Evolutionary conservation across 1,140 invertebrate species (phyloP), one percentile per base, ranked within the genome.

Genomic region (Goniozus legneri): DNA sequence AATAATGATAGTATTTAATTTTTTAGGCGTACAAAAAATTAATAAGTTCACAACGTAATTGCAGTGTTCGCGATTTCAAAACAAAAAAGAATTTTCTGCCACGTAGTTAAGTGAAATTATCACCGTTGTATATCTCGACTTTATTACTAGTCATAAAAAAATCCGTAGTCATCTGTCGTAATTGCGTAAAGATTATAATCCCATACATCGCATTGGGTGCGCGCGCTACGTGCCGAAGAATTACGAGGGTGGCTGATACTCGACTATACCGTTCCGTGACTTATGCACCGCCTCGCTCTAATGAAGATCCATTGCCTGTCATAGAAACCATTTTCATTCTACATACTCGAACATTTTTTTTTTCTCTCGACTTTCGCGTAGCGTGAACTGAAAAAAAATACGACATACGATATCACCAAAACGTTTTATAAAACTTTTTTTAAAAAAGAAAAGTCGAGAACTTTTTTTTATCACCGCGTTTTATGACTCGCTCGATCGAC

Each of bases 221-320:
- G 21, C 44, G 22, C 18, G 47, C 38, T 68, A 68, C 65, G 64
- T 68, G 67, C 62, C 42, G 41, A 50, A 61, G 56, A 62, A 64
- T 65, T 52, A 64, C 39, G 47, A 64, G 64, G 62, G 64, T 67
- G 57, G 60, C 60, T 68, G 55, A 65, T 56, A 63, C 51, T 58
- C 47, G 44, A 30, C 42, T 33, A 47, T 56, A 60, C 62, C 41
- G 41, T 52, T 31, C 64, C 56, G 65, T 68, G 65, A 69, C 62
- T 66, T 66, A 65, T 62, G 49, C 54, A 59, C 16, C 51, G 22
- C 41, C 43, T 40, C 27, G 37, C 22, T 45, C 49, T 67, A 69
- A 69, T 65, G 55, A 65, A 68, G 65, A 68, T 68, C 56, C 62
- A 66, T 65, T 40, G 52, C 31, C 20, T 46, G 38, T 22, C 50